phyloP scores from a whole-genome alignment of 2,113 vertebrate genomes.

The Xiphorhynchus elegans region DNA sequence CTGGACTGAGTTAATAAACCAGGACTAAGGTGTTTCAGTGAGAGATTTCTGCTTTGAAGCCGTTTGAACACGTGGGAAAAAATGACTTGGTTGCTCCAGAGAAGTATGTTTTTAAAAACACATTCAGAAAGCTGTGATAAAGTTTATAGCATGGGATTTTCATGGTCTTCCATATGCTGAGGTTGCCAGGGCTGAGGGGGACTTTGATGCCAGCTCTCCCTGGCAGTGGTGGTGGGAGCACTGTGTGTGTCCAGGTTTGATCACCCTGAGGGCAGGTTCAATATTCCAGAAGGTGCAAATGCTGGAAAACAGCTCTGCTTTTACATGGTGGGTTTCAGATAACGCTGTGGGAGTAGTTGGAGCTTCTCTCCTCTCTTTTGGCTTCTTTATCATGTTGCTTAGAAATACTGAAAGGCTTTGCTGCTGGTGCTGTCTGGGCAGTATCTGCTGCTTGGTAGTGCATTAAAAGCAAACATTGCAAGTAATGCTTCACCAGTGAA shows the following conservation, averaged over 20 bases:
- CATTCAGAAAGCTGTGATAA: no score
- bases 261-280: not conserved
- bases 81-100: not conserved
- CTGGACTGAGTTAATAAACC: not conserved
- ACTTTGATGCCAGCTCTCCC: not conserved
- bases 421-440: not conserved
- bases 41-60: not conserved
- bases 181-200: not conserved
- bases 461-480: not conserved
- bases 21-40: fast-evolving
- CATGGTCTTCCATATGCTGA: not conserved
- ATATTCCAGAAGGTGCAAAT: not conserved
- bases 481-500: not conserved
- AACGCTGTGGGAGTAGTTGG: not conserved
- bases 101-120: not conserved
- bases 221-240: not conserved
- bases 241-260: not conserved
- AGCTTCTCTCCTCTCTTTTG: not conserved
- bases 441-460: not conserved
- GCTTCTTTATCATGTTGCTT: not conserved
- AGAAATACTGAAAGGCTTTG: not conserved
- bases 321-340: not conserved
- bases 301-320: not conserved
- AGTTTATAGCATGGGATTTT: not conserved
- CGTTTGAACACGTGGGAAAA: not conserved